Conservation (phyloP, 1,140 invertebrate species). For the Oscheius sp. region DNA sequence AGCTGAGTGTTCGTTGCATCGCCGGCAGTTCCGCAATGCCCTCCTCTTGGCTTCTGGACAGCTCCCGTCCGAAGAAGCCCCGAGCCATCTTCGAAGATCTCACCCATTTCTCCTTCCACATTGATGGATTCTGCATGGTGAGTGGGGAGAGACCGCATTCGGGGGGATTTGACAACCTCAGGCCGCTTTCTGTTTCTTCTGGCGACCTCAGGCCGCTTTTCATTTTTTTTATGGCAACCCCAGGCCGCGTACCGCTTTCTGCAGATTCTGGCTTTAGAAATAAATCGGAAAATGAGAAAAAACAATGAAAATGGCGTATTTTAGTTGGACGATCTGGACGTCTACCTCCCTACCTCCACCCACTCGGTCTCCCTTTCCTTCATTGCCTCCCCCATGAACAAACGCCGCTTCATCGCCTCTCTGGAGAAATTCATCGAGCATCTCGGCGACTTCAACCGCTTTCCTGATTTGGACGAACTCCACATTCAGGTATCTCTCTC, state of each 20-base stretch:
- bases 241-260: too few species aligned
- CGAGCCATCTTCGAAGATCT: background rate
- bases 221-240: too few species aligned
- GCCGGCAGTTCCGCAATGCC: background rate
- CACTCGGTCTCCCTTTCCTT: conserved; percentile 4
- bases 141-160: background rate
- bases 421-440: conserved; percentile 6
- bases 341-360: background rate
- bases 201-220: too few species aligned
- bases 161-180: too few species aligned
- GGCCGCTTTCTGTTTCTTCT: too few species aligned
- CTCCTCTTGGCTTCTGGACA: conserved; percentile 14
- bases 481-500: conserved; percentile 20
- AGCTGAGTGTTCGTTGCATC: conserved; percentile 12
- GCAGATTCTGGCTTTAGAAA: background rate
- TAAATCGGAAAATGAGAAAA: too few species aligned
- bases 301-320: too few species aligned
- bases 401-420: background rate
- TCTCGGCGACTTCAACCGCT: conserved; percentile 8
- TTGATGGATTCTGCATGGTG: conserved; percentile 13
- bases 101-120: conserved; percentile 9
- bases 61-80: background rate
- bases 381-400: background rate
- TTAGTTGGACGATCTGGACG: conserved; percentile 11
- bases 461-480: conserved; percentile 13